These are phyloP conservation scores for Tetrax tetrax DNA, from an alignment of 2,113 vertebrate genomes.

Conservation along the genomic window DNA sequence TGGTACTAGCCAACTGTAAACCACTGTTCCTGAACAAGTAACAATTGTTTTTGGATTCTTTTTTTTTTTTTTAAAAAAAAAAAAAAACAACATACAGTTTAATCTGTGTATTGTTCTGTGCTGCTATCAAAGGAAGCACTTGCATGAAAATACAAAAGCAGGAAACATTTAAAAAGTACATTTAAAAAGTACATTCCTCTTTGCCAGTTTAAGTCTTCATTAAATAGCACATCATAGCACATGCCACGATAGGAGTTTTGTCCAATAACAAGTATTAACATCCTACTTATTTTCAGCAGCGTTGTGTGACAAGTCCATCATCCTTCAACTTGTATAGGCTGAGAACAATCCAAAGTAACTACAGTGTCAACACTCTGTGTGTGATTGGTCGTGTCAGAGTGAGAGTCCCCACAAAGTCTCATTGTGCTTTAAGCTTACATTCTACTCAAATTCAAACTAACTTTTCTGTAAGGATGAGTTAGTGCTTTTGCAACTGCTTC, in stretches of 20 bases:
- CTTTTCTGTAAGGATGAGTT: background rate
- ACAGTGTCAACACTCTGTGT: background rate
- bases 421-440: background rate
- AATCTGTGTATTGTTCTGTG: slow-evolving; percentile 48
- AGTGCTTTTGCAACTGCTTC: background rate
- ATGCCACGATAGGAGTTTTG: background rate
- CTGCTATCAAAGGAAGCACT: slow-evolving; percentile 67
- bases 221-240: background rate
- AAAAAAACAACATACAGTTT: background rate
- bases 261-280: background rate
- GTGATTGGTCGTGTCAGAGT: background rate
- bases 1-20: slow-evolving; percentile 66
- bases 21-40: slow-evolving; percentile 61
- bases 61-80: no score
- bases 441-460: background rate
- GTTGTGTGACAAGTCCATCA: background rate
- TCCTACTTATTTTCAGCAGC: background rate
- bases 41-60: slow-evolving; percentile 63
- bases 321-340: background rate
- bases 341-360: background rate
- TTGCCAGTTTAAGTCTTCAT: background rate
- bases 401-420: background rate
- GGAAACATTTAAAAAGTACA: slow-evolving; percentile 44
- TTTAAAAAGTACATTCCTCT: background rate
- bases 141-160: slow-evolving; percentile 49